These are phyloP conservation scores for Ostrea edulis DNA, from an alignment of 1,140 invertebrate genomes.

Conservation along the genomic window DNA sequence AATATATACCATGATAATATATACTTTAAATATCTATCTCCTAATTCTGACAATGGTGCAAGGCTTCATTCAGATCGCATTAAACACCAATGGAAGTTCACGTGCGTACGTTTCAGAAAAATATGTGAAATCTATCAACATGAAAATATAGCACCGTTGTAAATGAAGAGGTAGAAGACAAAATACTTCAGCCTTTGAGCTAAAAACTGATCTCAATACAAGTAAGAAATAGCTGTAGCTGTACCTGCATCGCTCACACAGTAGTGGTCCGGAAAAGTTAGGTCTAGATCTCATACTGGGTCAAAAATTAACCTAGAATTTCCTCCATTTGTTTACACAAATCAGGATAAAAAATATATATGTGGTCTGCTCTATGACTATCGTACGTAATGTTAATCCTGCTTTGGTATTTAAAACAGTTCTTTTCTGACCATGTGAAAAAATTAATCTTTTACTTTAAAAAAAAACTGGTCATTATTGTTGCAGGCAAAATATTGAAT, in stretches of 20 bases:
- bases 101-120: not conserved
- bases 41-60: no score
- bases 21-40: not conserved
- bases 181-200: not conserved
- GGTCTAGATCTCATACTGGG: conserved; percentile 6
- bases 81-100: not conserved
- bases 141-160: not conserved
- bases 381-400: not conserved
- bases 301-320: not conserved
- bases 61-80: no score
- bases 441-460: conserved; percentile 22
- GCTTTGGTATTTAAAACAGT: conserved; percentile 28
- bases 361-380: not conserved
- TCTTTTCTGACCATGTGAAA: conserved; percentile 23
- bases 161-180: not conserved
- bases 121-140: not conserved
- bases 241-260: conserved; percentile 19
- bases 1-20: not conserved
- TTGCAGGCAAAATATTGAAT: conserved; percentile 16
- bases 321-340: conserved; percentile 25
- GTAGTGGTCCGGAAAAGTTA: not conserved
- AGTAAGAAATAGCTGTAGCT: not conserved
- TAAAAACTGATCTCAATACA: not conserved
- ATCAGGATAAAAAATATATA: not conserved
- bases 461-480: not conserved